phyloP scores from a whole-genome alignment of 1,140 invertebrate genomes.

The Teleogryllus occipitalis region DNA sequence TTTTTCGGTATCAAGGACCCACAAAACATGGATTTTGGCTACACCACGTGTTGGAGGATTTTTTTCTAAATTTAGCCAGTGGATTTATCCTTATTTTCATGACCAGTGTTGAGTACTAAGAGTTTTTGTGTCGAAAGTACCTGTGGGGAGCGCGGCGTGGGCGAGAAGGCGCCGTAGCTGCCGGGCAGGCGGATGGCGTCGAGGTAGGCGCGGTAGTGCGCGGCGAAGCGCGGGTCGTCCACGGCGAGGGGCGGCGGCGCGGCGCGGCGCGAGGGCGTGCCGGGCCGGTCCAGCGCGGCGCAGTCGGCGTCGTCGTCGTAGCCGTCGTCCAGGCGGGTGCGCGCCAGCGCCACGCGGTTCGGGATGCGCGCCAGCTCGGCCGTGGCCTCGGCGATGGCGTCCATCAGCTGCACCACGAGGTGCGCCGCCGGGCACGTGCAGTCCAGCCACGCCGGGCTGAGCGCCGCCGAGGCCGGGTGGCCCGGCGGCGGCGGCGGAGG shows the following conservation, averaged over 20 bases:
- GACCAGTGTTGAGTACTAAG: no score
- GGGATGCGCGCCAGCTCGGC: neutral
- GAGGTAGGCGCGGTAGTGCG: neutral
- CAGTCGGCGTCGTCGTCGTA: neutral
- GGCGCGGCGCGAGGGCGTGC: no score
- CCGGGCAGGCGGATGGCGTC: neutral
- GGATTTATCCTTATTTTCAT: no score
- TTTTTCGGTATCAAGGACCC: no score
- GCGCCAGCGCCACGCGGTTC: neutral
- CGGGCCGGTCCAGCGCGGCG: neutral
- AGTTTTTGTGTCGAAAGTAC: no score
- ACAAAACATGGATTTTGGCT: no score
- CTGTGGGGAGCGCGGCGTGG: no score
- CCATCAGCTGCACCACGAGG: neutral
- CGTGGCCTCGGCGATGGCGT: neutral
- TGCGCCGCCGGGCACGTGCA: neutral
- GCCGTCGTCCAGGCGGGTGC: neutral
- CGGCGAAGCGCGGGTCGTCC: neutral
- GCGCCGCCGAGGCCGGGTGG: no score
- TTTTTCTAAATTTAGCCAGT: no score
- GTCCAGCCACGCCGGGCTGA: neutral
- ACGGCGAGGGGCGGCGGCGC: neutral
- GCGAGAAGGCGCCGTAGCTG: neutral
- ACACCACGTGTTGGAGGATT: no score
- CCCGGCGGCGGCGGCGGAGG: no score